These are phyloP conservation scores for Myiozetetes cayanensis DNA, from an alignment of 2,113 vertebrate species.

Conservation along the genomic window DNA sequence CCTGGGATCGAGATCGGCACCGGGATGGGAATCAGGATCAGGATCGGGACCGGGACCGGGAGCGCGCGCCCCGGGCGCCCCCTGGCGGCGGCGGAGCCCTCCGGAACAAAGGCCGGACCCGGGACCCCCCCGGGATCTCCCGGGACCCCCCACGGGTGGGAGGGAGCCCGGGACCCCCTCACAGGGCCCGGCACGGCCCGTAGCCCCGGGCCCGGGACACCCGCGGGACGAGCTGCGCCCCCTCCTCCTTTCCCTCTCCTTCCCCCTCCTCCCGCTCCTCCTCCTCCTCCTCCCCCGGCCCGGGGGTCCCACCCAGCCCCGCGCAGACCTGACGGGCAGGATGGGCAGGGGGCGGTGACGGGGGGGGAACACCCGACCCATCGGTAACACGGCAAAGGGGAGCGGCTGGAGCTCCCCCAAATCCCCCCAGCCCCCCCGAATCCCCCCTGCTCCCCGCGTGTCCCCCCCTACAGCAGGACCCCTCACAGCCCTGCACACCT, in stretches of 20 bases:
- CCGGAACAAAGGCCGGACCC: background rate
- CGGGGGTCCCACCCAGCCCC: background rate
- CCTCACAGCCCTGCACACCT: background rate
- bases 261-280: background rate
- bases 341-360: background rate
- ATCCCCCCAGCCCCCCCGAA: background rate
- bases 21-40: fast-evolving
- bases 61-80: background rate
- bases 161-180: background rate
- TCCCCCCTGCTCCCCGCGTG: no score
- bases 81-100: background rate
- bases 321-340: background rate
- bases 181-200: background rate
- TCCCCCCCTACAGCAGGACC: background rate
- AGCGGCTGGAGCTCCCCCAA: background rate
- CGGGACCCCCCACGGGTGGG: background rate
- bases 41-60: fast-evolving
- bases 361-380: no score
- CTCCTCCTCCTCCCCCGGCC: background rate
- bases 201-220: background rate
- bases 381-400: background rate
- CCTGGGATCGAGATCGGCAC: fast-evolving
- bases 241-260: background rate
- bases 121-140: background rate
- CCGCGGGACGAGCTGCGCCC: background rate